phyloP scores from a whole-genome alignment of 2,113 vertebrate species.

The Castor canadensis region DNA sequence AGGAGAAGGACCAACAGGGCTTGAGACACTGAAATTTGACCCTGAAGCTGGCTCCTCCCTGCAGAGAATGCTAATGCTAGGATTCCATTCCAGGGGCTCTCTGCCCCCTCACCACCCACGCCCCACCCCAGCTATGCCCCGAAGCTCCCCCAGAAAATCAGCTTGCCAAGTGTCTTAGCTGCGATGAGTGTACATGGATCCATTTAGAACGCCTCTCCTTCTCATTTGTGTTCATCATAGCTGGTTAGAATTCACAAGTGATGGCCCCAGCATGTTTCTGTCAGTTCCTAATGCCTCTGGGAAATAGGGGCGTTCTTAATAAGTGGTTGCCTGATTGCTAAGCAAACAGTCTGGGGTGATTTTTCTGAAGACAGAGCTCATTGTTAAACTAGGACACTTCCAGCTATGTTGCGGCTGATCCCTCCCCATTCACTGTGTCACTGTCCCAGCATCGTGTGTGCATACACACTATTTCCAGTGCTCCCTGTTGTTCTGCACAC shows the following conservation, averaged over 20 bases:
- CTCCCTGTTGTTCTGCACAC: background rate
- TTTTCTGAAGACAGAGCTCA: background rate
- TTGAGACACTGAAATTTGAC: background rate
- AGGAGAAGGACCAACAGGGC: background rate
- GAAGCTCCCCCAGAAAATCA: background rate
- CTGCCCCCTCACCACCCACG: rapidly evolving
- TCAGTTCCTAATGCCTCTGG: background rate
- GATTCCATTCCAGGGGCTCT: background rate
- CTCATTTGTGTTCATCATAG: background rate
- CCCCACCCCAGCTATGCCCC: background rate
- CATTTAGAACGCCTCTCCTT: background rate
- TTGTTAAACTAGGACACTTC: background rate
- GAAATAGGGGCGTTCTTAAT: background rate
- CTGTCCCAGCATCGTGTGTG: rapidly evolving
- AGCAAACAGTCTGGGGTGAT: conserved; percentile 8
- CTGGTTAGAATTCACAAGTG: background rate
- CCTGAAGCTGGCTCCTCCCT: background rate
- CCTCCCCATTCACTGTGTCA: background rate
- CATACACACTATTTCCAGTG: rapidly evolving
- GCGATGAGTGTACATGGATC: rapidly evolving
- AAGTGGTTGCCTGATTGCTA: conserved; percentile 21
- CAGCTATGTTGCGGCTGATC: background rate
- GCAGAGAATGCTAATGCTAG: background rate
- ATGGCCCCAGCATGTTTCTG: background rate
- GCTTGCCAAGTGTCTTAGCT: background rate